Evolutionary conservation across 2,797 vertebrate species (phyloP).

Genomic region (Arnoldichthys spilopterus): DNA sequence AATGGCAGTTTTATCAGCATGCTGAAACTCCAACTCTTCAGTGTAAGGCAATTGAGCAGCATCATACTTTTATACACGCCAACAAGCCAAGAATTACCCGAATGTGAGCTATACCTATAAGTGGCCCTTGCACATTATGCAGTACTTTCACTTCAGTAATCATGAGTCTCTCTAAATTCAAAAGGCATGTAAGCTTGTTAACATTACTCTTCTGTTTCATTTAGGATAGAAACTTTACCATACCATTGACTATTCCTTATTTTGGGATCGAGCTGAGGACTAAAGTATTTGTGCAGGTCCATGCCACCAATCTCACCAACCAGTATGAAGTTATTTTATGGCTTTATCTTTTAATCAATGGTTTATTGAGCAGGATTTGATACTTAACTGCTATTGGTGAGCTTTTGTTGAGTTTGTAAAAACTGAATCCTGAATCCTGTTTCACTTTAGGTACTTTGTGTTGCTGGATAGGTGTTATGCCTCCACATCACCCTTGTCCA

Average conservation of each 20-base stretch:
- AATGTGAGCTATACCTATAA: not conserved
- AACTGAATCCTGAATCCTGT: not conserved
- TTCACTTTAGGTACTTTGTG: constrained; percentile 70
- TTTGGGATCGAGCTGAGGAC: constrained; percentile 74
- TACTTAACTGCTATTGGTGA: not conserved
- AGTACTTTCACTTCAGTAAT: not conserved
- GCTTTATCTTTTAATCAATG: not conserved
- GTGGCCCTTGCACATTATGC: not conserved
- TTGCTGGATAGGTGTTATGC: constrained; percentile 81
- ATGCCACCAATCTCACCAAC: constrained; percentile 77
- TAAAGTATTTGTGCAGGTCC: constrained; percentile 74
- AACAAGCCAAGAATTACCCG: not conserved
- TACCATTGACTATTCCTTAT: constrained; percentile 64
- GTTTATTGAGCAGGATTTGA: not conserved
- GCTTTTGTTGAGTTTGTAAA: not conserved
- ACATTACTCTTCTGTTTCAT: not conserved
- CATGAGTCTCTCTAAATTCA: not conserved
- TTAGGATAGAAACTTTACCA: constrained; percentile 69
- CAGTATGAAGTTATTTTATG: constrained; percentile 66
- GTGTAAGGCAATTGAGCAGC: constrained; percentile 60
- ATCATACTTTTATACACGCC: not conserved
- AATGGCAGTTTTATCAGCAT: constrained; percentile 85
- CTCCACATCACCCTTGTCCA: constrained; percentile 68
- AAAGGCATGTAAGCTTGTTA: no score
- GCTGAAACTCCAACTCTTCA: constrained; percentile 73